Evolutionary conservation across 2,797 vertebrate species (phyloP).

Genomic region (Phrynocephalus forsythii): DNA sequence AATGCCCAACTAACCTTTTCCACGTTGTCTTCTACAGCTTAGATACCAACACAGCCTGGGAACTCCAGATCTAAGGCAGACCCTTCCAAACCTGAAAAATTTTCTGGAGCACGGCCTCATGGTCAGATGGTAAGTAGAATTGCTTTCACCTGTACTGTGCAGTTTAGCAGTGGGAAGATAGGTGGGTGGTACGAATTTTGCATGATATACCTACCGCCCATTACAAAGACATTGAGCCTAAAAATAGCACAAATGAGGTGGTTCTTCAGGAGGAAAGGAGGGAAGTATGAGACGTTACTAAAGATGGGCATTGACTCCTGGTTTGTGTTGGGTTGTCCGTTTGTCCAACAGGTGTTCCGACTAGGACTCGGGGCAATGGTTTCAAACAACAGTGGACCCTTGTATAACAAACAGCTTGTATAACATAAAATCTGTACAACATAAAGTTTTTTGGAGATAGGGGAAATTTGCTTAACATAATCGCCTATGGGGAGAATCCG

Average conservation of each 20-base stretch:
- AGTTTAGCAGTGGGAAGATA: neutral
- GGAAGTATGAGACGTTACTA: neutral
- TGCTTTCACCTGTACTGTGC: neutral
- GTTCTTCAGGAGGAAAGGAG: no score
- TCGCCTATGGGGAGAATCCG: no score
- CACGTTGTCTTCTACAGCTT: constrained; percentile 81
- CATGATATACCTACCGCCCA: no score
- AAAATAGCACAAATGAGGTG: neutral
- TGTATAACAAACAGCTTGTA: no score
- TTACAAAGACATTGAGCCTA: neutral
- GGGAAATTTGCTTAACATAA: no score
- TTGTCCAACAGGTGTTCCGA: no score
- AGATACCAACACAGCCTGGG: constrained; percentile 95
- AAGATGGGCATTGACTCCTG: no score
- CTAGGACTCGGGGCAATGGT: no score
- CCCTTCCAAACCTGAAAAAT: constrained; percentile 97
- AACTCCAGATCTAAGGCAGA: constrained; percentile 96
- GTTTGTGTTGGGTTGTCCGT: no score
- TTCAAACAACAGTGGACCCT: no score
- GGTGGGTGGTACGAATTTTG: neutral
- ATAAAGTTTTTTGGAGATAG: no score
- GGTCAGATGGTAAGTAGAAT: constrained; percentile 90
- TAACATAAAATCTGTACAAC: no score
- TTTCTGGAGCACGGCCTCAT: constrained; percentile 96
- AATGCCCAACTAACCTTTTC: constrained; percentile 32